Evolutionary conservation across 2,797 vertebrate genomes (phyloP).

Genomic region (Sternarchorhynchus goeldii): DNA sequence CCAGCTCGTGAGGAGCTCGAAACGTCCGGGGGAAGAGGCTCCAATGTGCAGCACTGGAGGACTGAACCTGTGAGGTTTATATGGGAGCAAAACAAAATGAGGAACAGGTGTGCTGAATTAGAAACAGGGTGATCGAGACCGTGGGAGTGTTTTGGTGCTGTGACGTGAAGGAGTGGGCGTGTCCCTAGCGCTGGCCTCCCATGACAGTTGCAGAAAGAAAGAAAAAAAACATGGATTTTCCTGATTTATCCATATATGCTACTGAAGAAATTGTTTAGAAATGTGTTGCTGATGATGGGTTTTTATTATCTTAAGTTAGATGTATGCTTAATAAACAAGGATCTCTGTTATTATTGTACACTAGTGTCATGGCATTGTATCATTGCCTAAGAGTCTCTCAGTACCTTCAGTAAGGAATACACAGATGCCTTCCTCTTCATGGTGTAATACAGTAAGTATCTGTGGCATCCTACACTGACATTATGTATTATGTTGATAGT

Average conservation of each 20-base stretch:
- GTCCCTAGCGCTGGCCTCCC: no score
- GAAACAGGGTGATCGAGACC: no score
- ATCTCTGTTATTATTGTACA: slow-evolving; percentile 4
- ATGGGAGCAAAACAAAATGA: no score
- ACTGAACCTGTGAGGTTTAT: no score
- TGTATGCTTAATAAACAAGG: slow-evolving; percentile 22
- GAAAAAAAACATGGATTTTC: no score
- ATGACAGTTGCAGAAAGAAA: no score
- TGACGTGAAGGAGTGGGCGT: no score
- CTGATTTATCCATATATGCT: no score
- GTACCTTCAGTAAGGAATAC: slow-evolving; percentile 28
- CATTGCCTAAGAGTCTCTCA: slow-evolving; percentile 29
- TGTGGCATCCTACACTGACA: slow-evolving; percentile 7
- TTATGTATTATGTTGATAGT: slow-evolving; percentile 22
- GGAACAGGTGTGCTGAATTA: no score
- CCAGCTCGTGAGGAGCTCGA: background rate
- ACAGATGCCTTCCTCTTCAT: slow-evolving; percentile 22
- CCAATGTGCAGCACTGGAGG: no score
- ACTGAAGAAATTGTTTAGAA: background rate
- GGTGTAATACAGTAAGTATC: slow-evolving; percentile 11
- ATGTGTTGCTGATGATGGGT: slow-evolving; percentile 13
- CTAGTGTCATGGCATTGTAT: slow-evolving; percentile 24
- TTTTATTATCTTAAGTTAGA: slow-evolving; percentile 27
- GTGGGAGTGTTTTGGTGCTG: no score
- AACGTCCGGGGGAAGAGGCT: background rate